These are phyloP conservation scores for Apodemus speciosus DNA, from an alignment of 2,113 vertebrate species.

Conservation along the genomic window DNA sequence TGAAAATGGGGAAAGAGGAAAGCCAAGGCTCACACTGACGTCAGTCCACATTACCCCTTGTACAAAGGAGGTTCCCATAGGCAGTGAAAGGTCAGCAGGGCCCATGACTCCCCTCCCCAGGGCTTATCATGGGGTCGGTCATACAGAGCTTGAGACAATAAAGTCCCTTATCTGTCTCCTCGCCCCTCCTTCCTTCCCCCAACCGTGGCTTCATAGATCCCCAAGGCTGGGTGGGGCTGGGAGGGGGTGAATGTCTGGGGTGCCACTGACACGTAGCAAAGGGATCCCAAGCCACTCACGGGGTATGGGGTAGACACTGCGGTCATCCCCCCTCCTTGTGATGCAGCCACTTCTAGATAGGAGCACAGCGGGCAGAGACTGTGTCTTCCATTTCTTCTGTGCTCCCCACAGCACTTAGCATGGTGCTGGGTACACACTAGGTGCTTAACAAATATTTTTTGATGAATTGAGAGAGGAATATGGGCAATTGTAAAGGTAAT, in stretches of 20 bases:
- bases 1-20: conserved; percentile 73
- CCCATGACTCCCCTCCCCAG: conserved; percentile 77
- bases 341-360: conserved; percentile 83
- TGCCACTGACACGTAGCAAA: conserved; percentile 75
- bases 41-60: conserved; percentile 51
- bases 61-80: conserved; percentile 72
- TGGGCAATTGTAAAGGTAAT: conserved; percentile 77
- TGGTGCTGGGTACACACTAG: conserved; percentile 81
- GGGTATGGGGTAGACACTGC: conserved; percentile 81
- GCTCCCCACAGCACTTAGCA: conserved; percentile 80
- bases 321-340: conserved; percentile 82
- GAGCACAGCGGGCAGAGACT: conserved; percentile 82
- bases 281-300: conserved; percentile 82
- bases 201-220: conserved; percentile 73
- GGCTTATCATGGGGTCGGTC: conserved; percentile 72
- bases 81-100: conserved; percentile 77
- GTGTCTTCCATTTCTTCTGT: conserved; percentile 84
- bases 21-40: conserved; percentile 39
- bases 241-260: conserved; percentile 77
- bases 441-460: conserved; percentile 82
- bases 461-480: conserved; percentile 81
- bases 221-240: conserved; percentile 78
- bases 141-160: conserved; percentile 77
- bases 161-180: conserved; percentile 78
- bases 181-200: conserved; percentile 79